Evolutionary conservation across 1,140 invertebrate species (phyloP).

Genomic region (Pachyrhynchus sulphureomaculatus): DNA sequence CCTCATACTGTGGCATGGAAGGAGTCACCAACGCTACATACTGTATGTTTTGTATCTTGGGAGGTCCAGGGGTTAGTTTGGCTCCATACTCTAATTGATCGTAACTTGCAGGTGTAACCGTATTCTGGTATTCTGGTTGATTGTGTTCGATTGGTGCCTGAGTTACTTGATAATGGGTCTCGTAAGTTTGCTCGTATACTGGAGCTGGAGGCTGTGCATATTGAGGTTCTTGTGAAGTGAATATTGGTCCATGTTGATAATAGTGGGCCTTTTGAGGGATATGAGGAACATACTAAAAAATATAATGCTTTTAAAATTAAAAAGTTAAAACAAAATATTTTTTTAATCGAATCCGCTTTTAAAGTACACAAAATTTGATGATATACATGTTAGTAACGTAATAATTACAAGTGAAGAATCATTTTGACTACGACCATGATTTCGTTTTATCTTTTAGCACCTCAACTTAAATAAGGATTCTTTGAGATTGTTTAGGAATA

Average conservation of each 20-base stretch:
- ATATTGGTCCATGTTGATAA: not conserved
- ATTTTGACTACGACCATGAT: no score
- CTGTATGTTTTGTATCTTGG: not conserved
- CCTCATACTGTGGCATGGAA: not conserved
- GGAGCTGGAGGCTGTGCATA: constrained; percentile 6
- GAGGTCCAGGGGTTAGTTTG: not conserved
- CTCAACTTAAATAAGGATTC: no score
- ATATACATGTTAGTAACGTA: no score
- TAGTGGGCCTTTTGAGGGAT: constrained; percentile 4
- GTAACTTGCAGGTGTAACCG: not conserved
- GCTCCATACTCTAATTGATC: not conserved
- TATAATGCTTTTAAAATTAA: not conserved
- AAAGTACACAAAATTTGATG: no score
- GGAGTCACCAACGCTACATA: not conserved
- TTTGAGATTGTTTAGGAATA: no score
- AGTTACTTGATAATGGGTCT: constrained; percentile 23
- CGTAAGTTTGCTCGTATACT: constrained; percentile 16
- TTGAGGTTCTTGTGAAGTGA: not conserved
- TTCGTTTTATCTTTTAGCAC: no score
- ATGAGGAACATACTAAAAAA: constrained; percentile 12
- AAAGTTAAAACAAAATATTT: not conserved
- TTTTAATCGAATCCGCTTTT: not conserved
- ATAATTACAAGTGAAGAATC: no score
- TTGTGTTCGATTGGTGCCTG: constrained; percentile 10
- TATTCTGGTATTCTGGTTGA: not conserved